Evolutionary conservation across 1,140 invertebrate species (phyloP).

Genomic region (Papilio polytes): DNA sequence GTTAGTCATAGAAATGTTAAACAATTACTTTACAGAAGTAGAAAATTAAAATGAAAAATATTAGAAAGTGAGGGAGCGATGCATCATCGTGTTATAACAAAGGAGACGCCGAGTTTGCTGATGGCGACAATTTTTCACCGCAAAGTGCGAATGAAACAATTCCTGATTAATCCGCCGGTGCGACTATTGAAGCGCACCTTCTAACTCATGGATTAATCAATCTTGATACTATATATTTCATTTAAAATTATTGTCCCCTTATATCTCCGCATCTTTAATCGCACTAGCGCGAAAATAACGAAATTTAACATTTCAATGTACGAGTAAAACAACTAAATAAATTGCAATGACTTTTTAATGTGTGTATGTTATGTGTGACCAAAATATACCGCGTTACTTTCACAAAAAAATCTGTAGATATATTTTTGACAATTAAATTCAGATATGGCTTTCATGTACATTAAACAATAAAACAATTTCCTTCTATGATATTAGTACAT

Average conservation of each 20-base stretch:
- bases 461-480: no score
- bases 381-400: no score
- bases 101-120: conserved; percentile 55
- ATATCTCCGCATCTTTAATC: no score
- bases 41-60: conserved; percentile 41
- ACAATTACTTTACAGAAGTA: conserved; percentile 25
- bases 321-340: no score
- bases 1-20: neutral
- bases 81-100: conserved; percentile 68
- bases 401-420: no score
- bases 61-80: conserved; percentile 50
- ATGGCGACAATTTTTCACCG: conserved; percentile 77
- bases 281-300: no score
- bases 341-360: no score
- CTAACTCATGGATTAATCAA: conserved; percentile 43
- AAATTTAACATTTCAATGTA: no score
- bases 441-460: no score
- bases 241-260: neutral
- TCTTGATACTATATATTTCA: conserved; percentile 55
- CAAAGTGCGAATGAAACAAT: conserved; percentile 68
- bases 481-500: no score
- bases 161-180: conserved; percentile 73
- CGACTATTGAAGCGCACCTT: conserved; percentile 64
- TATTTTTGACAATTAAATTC: no score
- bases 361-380: no score